Evolutionary conservation across 2,797 vertebrate genomes (phyloP), one percentile per base, ranked within the genome.

Genomic region (Neopelma chrysocephalum): DNA sequence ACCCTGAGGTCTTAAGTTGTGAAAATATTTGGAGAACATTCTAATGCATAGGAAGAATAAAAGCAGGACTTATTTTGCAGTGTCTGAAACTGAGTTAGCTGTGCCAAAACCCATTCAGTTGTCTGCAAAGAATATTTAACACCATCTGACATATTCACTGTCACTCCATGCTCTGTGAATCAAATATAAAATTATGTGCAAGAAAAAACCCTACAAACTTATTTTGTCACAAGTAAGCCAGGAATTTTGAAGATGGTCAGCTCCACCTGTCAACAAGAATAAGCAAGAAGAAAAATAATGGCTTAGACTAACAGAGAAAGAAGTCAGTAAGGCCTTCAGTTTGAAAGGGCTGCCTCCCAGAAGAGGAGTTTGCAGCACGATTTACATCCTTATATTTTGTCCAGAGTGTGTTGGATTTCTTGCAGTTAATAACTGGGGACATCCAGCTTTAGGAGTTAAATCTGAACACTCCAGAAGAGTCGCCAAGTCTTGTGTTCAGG

Each of bases 61-160:
- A 93, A 94, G 15, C 71, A 93, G 36, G 73, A 78, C 12, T 93
- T 96, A 73, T 81, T 93, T 87, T 93, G 38, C 81, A 65, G 79
- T 58, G 32, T 93, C 91, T 92, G 58, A 91, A 96, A 90, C 76
- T 32, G 94, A 89, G 85, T 94, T 91, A 85, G 90, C 91, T 57
- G 78, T 95, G 96, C 95, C 94, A 96, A 96, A 96, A 88, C 42
- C 64, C 76, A 93, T 96, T 94, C 94, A 88, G 90, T 68, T 87
- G 53, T 95, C 89, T 82, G 54, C 60, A 94, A 93, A 95, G 84
- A 94, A 76, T 87, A 94, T 80, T 96, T 96, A 96, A 92, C 85
- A 86, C 73, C 34, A 54, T 94, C 82, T 95, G 94, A 96, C 94
- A 95, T 93, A 96, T 78, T 94, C 79, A 80, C 85, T 92, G 71